Base-by-base conservation (phyloP, 64 coral and sea anemone genomes). In the Pocillopora verrucosa region DNA sequence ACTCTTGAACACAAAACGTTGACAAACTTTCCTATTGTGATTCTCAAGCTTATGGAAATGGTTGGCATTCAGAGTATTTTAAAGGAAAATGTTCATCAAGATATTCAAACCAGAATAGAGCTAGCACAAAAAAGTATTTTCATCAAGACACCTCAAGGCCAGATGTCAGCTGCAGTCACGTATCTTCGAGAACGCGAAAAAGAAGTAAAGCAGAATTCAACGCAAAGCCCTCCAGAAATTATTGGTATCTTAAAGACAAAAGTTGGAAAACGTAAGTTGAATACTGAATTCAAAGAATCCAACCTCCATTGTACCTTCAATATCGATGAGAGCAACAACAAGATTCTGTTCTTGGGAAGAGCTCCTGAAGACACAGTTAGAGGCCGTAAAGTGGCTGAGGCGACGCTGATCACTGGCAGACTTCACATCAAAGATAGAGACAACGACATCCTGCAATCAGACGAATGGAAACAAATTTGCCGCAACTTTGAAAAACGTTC, bases 1-100 rank as follows among this genome's bases (percentile, higher is more conserved):
- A 76, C 74, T 37, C 74, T 76, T 51, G 74, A 76, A 76, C 30
- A 76, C 3, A 76, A 76, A 76, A 76, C 74, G 2, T 76, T 76
- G 35, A 76, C 74, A 38, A 36, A 76, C 14, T 41, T 25, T 41
- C 74, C 74, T 3, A 76, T 41, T 36, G 74, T 41, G 19, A 76
- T 37, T 5, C 74, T 76, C 45, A 34, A 26, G 25, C 74, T 76
- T 76, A 15, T 76, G 34, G 14, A 76, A 36, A 76, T 37, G 15
- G 36, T 36, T 11, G 74, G 45, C 12, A 76, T 76, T 13, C 34
- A 76, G 74, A 15, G 45, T 41, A 41, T 76, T 14, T 36, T 76
- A 41, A 76, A 41, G 74, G 15, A 38, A 13, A 36, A 76, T 38
- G 74, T 76, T 16, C 74, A 76, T 76, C 74, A 45, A 76, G 74